Percentiles rank a stretch among this genome's conserved stretches.
These are phyloP conservation scores for Caiman crocodilus DNA, from an alignment of 2,797 vertebrate genomes.

Conservation along the genomic window DNA sequence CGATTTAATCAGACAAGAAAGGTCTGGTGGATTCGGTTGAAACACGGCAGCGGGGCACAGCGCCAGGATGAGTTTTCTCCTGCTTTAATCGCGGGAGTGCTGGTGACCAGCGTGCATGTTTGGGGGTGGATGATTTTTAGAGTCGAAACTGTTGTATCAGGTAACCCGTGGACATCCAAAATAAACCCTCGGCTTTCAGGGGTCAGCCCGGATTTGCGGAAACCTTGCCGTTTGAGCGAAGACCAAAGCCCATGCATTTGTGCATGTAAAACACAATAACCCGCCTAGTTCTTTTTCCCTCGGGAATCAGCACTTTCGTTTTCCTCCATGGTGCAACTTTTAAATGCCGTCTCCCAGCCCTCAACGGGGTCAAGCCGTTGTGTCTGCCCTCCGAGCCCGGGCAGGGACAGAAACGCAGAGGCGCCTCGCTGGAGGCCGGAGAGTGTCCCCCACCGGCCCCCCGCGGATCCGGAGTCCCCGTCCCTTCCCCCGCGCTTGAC, in stretches of 20 bases:
- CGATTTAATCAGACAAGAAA: background rate
- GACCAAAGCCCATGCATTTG: background rate
- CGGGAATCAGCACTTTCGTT: background rate
- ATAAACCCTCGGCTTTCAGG: background rate
- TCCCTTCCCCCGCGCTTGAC: no score
- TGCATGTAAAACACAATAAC: background rate
- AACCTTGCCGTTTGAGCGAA: background rate
- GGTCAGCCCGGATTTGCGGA: rapidly evolving
- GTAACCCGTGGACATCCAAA: background rate
- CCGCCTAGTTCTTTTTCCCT: background rate
- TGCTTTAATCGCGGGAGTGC: background rate
- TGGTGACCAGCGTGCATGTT: background rate
- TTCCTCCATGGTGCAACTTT: background rate
- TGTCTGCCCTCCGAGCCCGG: no score
- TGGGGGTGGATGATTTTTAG: background rate
- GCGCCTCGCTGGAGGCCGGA: no score
- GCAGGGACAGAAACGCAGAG: no score
- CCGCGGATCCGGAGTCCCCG: no score
- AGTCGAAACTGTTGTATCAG: background rate
- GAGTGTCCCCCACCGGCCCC: no score
- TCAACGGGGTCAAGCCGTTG: background rate
- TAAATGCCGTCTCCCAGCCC: background rate
- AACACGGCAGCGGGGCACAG: background rate
- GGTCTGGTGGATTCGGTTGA: background rate
- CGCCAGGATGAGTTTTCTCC: background rate